Evolutionary conservation across 2,888 invertebrate species (phyloP), one percentile per base, ranked within the genome.

Genomic region (Eubasilissa splendida): DNA sequence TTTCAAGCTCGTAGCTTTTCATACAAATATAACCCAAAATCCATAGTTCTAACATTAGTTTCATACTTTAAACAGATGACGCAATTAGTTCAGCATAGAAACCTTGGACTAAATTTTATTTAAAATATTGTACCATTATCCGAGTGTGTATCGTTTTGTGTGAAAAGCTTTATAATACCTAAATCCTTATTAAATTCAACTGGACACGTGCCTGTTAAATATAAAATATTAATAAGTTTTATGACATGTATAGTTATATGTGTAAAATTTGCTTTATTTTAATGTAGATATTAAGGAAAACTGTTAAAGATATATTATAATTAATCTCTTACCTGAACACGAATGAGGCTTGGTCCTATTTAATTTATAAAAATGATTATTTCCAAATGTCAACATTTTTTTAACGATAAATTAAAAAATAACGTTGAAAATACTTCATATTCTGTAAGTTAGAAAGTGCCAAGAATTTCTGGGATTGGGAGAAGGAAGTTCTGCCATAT

Each of bases 151-250:
- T 70, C 53, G 70, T 70, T 74, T 74, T 76, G 76, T 59, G 53
- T 76, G 76, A 63, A 54, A 76, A 63, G 75, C 75, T 76, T 76
- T 76, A 76, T 74, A 53, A 73, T 73, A 73, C n/a, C 42, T 53
- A 33, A 71, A 71, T 33, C 54, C 54, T 53, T 53, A 53, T 22
- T 54, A 70, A 81, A 78, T 73, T 81, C 54, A 76, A 78, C 81
- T 81, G 81, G 81, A 81, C 75, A 79, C 56, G 81, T 81, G 81
- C 81, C 81, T 81, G 81, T 75, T 75, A 59, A 60, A 76, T 42
- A 42, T 65, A 80, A 56, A 71, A 33, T 60, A 78, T 73, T 70
- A 14, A 60, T 60, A 66, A 70, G 70, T 11, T 42, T 70, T 56
- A 78, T 73, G 63, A 33, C 63, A 71, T 78, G 78, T 78, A 73